Percentiles rank a stretch among this genome's conserved stretches.
phyloP scores from a whole-genome alignment of 2,888 invertebrate species.

The Ramazzottius varieornatus region DNA sequence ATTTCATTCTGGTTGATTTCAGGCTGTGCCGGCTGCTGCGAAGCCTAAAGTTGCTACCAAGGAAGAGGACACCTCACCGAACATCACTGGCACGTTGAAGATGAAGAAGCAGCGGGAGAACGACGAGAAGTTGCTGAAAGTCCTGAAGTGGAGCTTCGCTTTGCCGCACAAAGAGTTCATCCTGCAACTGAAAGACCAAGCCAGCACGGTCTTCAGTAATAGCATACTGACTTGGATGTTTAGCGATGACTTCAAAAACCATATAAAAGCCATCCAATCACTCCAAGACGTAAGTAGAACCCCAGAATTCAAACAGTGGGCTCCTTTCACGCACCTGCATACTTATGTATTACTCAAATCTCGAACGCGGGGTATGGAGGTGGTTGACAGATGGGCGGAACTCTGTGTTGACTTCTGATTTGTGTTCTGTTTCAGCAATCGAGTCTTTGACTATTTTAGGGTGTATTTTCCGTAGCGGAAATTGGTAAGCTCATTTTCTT shows the following conservation, averaged over 20 bases:
- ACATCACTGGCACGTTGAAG: conserved; percentile 23
- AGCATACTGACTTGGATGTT: conserved; percentile 68
- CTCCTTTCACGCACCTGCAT: neutral
- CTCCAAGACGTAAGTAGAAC: conserved; percentile 37
- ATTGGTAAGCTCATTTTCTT: conserved; percentile 6
- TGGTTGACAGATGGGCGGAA: too few species aligned
- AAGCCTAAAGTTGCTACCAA: conserved; percentile 10
- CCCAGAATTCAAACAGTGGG: neutral
- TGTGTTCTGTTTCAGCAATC: conserved; percentile 3
- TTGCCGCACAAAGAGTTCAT: conserved; percentile 77
- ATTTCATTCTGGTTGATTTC: neutral
- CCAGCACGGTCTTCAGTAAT: conserved; percentile 56
- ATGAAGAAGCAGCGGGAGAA: conserved; percentile 70
- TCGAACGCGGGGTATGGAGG: too few species aligned
- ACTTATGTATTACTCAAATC: too few species aligned
- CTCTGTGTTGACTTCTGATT: neutral
- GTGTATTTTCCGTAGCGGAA: too few species aligned
- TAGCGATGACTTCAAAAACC: conserved; percentile 72
- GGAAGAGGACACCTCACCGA: neutral
- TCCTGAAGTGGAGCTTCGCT: conserved; percentile 77
- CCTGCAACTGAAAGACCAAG: conserved; percentile 58
- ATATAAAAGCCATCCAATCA: conserved; percentile 75
- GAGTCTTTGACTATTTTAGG: conserved; percentile 6
- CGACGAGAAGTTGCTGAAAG: conserved; percentile 73
- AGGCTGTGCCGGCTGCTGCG: too few species aligned